Base-by-base conservation (phyloP, 1,140 invertebrate species). In the Heliconius hewitsoni region DNA sequence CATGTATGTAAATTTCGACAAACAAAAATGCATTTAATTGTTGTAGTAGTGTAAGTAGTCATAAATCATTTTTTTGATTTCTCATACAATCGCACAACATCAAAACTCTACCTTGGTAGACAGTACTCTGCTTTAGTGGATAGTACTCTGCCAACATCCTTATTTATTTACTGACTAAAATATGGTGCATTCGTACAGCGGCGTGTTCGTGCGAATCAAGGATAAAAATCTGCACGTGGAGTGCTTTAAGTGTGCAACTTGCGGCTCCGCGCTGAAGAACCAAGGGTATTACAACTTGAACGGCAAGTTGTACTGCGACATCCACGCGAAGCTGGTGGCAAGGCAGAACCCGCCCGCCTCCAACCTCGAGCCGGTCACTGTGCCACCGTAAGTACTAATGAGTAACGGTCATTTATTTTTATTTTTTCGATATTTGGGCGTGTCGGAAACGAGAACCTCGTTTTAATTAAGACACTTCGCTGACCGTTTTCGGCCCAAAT, bases 241-340 rank as follows among this genome's bases (percentile, higher is more conserved):
- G 89, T 99, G 98, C 94, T 99, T 99, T 96, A 98, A 98, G 93
- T 99, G 98, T 94, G 96, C 98, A 71, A 99, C 98, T 60, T 99
- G 98, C 93, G 98, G 98, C 82, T 96, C 97, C 46, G 98, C 98
- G 16, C 95, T 99, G 81, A 99, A 99, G 95, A 99, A 99, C 95
- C 97, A 98, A 91, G 98, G 98, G 72, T 99, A 99, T 92, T 99
- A 98, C 96, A 98, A 98, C 91, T 97, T 99, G 89, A 98, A 98
- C 93, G 98, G 98, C 88, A 99, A 99, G 95, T 95, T 99, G 74
- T 99, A 99, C 93, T 99, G 98, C 95, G 98, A 99, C 92, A 97
- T 98, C 84, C 98, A 99, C 91, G 98, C 98, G 57, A 98, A 98
- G 94, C 95, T 98, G 87, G 97, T 98, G 9, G 98, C 98, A 34